These are phyloP conservation scores for Orientallactaga bullata DNA, from an alignment of 2,113 vertebrate species.

Conservation along the genomic window DNA sequence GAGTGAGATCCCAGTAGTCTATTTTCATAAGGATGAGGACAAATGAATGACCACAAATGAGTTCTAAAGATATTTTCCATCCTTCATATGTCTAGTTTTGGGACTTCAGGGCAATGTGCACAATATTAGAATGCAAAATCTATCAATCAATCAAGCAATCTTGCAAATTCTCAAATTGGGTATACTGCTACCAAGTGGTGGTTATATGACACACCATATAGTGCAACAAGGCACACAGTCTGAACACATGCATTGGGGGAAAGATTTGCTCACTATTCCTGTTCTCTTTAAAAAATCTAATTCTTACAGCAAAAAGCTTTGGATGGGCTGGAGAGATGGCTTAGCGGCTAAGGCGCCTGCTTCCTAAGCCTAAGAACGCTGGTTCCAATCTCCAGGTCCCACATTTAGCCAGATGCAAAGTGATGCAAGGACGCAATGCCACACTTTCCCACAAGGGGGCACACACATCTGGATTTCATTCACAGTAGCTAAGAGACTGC, in stretches of 20 bases:
- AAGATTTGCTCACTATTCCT: not conserved
- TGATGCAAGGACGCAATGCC: too few relatives aligned
- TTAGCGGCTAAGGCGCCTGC: too few relatives aligned
- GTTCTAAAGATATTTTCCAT: not conserved
- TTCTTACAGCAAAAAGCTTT: not conserved
- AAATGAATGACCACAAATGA: constrained; percentile 24
- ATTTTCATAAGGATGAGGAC: not conserved
- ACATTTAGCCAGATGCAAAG: too few relatives aligned
- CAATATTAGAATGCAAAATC: not conserved
- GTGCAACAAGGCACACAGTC: not conserved
- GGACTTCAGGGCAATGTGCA: constrained; percentile 1
- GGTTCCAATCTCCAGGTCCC: too few relatives aligned
- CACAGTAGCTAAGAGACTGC: too few relatives aligned
- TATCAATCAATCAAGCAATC: not conserved
- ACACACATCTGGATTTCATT: too few relatives aligned
- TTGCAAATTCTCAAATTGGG: constrained; percentile 50
- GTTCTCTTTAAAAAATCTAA: not conserved
- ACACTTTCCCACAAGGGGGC: too few relatives aligned
- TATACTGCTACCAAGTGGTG: constrained; percentile 10
- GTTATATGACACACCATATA: not conserved
- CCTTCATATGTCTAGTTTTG: constrained; percentile 52
- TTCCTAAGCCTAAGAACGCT: too few relatives aligned
- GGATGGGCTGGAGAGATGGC: too few relatives aligned
- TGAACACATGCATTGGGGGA: not conserved
- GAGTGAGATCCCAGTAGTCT: not conserved